Conservation (phyloP, 2,113 vertebrate genomes). For the Pteruthius melanotis region DNA sequence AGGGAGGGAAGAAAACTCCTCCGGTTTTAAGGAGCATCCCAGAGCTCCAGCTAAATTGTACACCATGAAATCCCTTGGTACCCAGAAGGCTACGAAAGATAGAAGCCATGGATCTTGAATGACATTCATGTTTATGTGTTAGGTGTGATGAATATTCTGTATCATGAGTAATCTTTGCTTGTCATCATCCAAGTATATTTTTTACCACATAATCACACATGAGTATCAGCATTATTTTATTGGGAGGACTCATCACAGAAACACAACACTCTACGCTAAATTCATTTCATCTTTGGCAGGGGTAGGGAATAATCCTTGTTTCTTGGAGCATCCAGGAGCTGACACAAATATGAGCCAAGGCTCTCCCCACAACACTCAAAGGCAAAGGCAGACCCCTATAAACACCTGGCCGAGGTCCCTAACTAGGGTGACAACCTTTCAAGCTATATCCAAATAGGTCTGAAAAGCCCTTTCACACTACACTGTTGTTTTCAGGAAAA, state of each 20-base stretch:
- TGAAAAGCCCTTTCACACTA: not conserved
- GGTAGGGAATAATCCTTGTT: not conserved
- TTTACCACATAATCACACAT: not conserved
- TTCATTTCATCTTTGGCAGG: not conserved
- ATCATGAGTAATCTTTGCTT: not conserved
- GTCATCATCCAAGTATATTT: not conserved
- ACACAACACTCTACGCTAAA: not conserved
- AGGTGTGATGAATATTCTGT: not conserved
- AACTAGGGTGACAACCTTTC: not conserved
- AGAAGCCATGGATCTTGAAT: not conserved
- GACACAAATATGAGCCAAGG: not conserved
- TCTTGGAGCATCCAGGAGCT: not conserved
- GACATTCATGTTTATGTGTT: not conserved
- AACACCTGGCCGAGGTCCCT: not conserved
- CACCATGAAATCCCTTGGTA: not conserved
- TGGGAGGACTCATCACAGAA: not conserved
- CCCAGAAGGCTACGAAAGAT: not conserved
- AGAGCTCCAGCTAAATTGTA: not conserved
- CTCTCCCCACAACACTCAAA: not conserved
- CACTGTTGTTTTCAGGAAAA: not conserved
- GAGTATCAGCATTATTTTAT: not conserved
- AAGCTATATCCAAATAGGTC: not conserved
- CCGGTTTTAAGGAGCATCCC: not conserved
- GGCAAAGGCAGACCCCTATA: not conserved
- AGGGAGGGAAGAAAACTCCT: not conserved